phyloP scores from a whole-genome alignment of 2,113 vertebrate genomes.

The Dicaeum eximium region DNA sequence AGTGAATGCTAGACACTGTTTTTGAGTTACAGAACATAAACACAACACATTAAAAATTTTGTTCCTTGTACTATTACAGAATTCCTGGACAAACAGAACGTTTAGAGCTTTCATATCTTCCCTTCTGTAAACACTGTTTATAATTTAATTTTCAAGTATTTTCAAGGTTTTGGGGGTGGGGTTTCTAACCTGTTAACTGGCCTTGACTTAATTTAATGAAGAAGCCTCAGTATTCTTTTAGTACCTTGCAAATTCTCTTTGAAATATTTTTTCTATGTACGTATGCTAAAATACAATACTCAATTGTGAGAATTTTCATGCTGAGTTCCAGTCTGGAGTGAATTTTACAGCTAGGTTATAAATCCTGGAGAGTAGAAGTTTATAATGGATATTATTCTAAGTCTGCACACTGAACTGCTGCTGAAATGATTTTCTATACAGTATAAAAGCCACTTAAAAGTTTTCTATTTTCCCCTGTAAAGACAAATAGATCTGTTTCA shows the following conservation, averaged over 20 bases:
- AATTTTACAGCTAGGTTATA: conserved; percentile 14
- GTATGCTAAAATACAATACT: background rate
- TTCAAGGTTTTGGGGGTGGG: background rate
- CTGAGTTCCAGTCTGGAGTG: background rate
- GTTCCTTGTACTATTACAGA: background rate
- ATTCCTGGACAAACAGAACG: background rate
- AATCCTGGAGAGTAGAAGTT: background rate
- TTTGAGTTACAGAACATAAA: background rate
- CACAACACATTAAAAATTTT: background rate
- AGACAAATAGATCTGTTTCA: background rate
- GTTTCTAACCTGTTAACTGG: background rate
- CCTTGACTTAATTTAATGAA: background rate
- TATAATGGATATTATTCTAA: background rate
- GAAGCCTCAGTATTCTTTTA: background rate
- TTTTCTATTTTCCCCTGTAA: background rate
- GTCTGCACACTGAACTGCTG: background rate
- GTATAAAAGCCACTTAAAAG: background rate
- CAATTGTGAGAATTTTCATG: background rate
- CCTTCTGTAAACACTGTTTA: background rate
- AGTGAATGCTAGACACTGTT: background rate
- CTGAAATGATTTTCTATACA: background rate
- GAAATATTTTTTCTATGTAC: background rate
- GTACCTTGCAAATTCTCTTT: background rate
- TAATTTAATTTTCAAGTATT: background rate
- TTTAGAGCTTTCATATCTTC: background rate